phyloP scores from a whole-genome alignment of 2,888 invertebrate species.

The Aradus depressus region DNA sequence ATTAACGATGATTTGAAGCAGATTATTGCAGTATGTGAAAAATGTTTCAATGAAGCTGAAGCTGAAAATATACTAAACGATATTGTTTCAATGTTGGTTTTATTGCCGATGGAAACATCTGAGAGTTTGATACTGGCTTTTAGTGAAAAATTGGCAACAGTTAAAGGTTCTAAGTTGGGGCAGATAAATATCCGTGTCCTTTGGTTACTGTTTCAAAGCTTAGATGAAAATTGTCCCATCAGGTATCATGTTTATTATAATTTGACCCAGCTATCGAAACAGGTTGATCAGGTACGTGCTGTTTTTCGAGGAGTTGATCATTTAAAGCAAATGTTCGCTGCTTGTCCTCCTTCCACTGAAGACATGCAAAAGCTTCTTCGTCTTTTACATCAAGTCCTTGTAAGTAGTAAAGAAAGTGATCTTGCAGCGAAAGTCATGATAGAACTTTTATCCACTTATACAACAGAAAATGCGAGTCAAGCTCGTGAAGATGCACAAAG shows the following conservation, averaged over 20 bases:
- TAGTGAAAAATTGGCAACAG: slow-evolving; percentile 83
- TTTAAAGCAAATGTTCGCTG: slow-evolving; percentile 65
- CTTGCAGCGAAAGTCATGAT: slow-evolving; percentile 94
- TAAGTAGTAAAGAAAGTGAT: slow-evolving; percentile 80
- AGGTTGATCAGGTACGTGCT: slow-evolving; percentile 72
- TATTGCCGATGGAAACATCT: slow-evolving; percentile 76
- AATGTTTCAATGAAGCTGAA: slow-evolving; percentile 72
- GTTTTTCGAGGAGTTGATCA: slow-evolving; percentile 78
- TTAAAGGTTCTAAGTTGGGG: slow-evolving; percentile 52
- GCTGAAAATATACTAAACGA: slow-evolving; percentile 90
- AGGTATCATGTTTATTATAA: slow-evolving; percentile 89
- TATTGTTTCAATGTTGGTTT: slow-evolving; percentile 89
- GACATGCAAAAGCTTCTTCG: slow-evolving; percentile 86
- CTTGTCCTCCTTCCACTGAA: slow-evolving; percentile 71
- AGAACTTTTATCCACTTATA: slow-evolving; percentile 89
- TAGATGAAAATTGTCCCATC: slow-evolving; percentile 71
- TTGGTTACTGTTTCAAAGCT: slow-evolving; percentile 84
- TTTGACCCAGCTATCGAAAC: slow-evolving; percentile 76
- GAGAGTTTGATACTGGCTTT: slow-evolving; percentile 82
- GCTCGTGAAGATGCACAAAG: slow-evolving; percentile 94
- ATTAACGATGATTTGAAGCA: slow-evolving; percentile 84
- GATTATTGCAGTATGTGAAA: slow-evolving; percentile 87
- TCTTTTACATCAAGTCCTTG: slow-evolving; percentile 74
- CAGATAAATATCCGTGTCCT: slow-evolving; percentile 20
- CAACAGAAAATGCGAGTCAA: slow-evolving; percentile 90